Percentiles rank a stretch among this genome's conserved stretches.
Conservation (phyloP, 2,113 vertebrate species). For the Notarius quadriscutis region DNA sequence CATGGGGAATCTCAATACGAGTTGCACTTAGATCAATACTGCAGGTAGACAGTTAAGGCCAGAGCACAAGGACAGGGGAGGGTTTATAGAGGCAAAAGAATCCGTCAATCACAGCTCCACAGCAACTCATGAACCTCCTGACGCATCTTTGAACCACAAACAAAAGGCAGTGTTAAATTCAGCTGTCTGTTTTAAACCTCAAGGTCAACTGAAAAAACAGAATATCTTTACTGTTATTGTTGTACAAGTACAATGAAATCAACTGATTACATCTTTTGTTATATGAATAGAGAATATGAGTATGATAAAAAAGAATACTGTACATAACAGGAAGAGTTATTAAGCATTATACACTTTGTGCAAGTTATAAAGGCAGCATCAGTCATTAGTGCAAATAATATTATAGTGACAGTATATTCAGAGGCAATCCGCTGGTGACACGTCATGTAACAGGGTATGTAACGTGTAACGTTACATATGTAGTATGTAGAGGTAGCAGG, state of each 20-base stretch:
- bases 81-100: not conserved
- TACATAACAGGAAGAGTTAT: not conserved
- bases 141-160: slow-evolving; percentile 2
- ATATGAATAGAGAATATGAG: not conserved
- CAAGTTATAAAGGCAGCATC: not conserved
- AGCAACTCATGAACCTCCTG: slow-evolving; percentile 7
- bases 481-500: not conserved
- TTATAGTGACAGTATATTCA: not conserved
- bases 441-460: not conserved
- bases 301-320: not conserved
- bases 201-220: not conserved
- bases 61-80: not conserved
- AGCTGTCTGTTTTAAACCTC: not conserved
- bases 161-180: not conserved
- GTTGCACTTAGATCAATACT: slow-evolving; percentile 26
- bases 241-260: not conserved
- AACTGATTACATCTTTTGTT: not conserved
- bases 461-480: not conserved
- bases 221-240: not conserved
- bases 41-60: slow-evolving; percentile 12
- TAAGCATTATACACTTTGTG: not conserved
- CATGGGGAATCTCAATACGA: slow-evolving; percentile 33
- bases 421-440: not conserved
- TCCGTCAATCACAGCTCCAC: not conserved
- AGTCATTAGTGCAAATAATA: not conserved